Conservation (phyloP, 2,888 invertebrate genomes). For the Apamea monoglypha region DNA sequence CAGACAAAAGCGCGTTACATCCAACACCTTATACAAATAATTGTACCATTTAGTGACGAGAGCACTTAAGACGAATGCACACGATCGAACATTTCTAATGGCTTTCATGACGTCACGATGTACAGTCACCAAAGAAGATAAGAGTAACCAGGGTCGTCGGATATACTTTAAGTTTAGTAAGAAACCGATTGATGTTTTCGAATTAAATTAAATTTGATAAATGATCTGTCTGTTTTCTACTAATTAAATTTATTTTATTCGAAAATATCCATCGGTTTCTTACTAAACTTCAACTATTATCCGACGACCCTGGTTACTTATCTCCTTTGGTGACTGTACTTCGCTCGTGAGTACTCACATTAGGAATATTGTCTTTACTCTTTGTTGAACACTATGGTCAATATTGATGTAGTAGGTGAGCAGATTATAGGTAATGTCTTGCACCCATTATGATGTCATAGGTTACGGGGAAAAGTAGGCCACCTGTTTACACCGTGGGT, state of each 20-base stretch:
- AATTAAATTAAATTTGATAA: too few species aligned
- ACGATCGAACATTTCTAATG: slow-evolving; percentile 58
- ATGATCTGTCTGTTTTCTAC: too few species aligned
- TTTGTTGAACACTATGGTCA: slow-evolving; percentile 25
- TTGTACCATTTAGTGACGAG: slow-evolving; percentile 47
- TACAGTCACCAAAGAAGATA: too few species aligned
- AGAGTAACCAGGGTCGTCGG: too few species aligned
- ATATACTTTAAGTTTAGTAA: too few species aligned
- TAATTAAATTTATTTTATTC: too few species aligned
- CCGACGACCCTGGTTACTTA: too few species aligned
- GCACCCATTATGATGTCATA: neutral
- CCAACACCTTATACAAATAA: slow-evolving; percentile 51
- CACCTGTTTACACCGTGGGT: neutral
- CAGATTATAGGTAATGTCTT: neutral
- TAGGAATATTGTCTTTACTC: slow-evolving; percentile 30
- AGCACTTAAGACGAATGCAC: slow-evolving; percentile 53
- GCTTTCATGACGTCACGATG: slow-evolving; percentile 55
- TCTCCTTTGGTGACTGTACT: neutral
- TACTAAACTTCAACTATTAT: too few species aligned
- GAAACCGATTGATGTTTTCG: too few species aligned
- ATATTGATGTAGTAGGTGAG: slow-evolving; percentile 1
- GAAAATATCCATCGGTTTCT: too few species aligned
- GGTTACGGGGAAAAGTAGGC: neutral
- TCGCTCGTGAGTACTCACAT: slow-evolving; percentile 33
- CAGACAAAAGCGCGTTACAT: slow-evolving; percentile 2